Percentiles rank a stretch among this genome's conserved stretches.
phyloP scores from a whole-genome alignment of 2,797 vertebrate species.

The Cynodonichthys magdalenae region DNA sequence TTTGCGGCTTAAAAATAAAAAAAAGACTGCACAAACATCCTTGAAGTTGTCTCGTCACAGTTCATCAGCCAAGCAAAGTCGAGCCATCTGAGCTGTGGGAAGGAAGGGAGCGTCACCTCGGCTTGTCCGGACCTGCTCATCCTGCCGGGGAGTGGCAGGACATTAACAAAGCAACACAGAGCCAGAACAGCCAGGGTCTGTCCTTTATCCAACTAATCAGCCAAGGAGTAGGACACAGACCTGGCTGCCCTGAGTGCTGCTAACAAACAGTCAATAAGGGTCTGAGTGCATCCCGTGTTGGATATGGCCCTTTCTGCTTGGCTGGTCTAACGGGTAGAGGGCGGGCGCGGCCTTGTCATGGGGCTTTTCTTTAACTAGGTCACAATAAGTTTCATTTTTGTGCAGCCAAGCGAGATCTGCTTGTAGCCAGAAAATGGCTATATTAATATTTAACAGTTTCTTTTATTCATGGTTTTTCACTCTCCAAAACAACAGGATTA shows the following conservation, averaged over 20 bases:
- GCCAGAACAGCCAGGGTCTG: constrained; percentile 31
- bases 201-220: constrained; percentile 74
- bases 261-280: constrained; percentile 65
- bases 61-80: constrained; percentile 72
- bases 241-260: constrained; percentile 34
- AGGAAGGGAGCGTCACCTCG: constrained; percentile 57
- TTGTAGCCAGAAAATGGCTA: constrained; percentile 67
- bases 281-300: constrained; percentile 43
- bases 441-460: constrained; percentile 78
- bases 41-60: constrained; percentile 74
- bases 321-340: constrained; percentile 55
- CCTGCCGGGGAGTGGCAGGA: constrained; percentile 64
- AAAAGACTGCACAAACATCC: constrained; percentile 64
- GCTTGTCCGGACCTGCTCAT: constrained; percentile 67
- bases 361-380: constrained; percentile 78
- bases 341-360: constrained; percentile 63
- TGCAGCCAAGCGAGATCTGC: constrained; percentile 70
- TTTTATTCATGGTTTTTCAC: constrained; percentile 40
- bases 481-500: constrained; percentile 49
- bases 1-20: constrained; percentile 5
- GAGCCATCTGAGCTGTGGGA: constrained; percentile 64
- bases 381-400: constrained; percentile 80
- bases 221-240: constrained; percentile 49
- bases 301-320: constrained; percentile 67
- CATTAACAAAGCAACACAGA: constrained; percentile 51